Base-by-base conservation (phyloP, 2,113 vertebrate species). In the Larimichthys crocea region DNA sequence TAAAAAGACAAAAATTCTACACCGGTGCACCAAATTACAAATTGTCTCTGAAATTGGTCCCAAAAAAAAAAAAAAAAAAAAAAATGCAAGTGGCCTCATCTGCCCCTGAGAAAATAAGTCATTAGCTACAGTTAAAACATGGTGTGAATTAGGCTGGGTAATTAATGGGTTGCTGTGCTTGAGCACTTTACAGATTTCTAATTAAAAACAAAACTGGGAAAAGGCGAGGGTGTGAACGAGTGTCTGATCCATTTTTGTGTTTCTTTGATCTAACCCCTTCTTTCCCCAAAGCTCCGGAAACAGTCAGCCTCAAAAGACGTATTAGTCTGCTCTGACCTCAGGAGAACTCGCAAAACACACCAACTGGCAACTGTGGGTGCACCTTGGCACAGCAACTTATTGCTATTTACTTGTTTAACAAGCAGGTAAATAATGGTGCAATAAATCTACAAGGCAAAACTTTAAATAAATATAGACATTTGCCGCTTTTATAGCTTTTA, bases 121-220 rank as follows among this genome's bases (percentile, higher is more conserved):
- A 88, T 86, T 84, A 86, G 59, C 70, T 64, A n/a, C 73, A 71
- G 68, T 82, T 52, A 78, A 35, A 75, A 84, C 55, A 40, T 2
- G 1, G 29, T 5, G 11, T 55, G 57, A 69, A 60, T 74, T 46
- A 50, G 56, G 57, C 66, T 46, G 19, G 61, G 44, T 72, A 86
- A 83, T 86, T 76, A 79, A 82, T 48, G 56, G 46, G 48, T 29
- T 31, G 55, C 46, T 82, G 55, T 22, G 65, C 76, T 79, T 19
- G 15, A 66, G 57, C 53, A 69, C n/a, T 71, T 65, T 42, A 84
- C 48, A 62, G 20, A 55, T 19, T 12, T 74, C 48, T 61, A 74
- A 76, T 87, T 85, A 82, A 85, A 87, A 65, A 59, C 40, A 74
- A 60, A 46, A 60, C 67, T 31, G 24, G n/a, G 46, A 49, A 66